Base-by-base conservation (phyloP, 2,797 vertebrate species). In the Ptychadena robeensis region DNA sequence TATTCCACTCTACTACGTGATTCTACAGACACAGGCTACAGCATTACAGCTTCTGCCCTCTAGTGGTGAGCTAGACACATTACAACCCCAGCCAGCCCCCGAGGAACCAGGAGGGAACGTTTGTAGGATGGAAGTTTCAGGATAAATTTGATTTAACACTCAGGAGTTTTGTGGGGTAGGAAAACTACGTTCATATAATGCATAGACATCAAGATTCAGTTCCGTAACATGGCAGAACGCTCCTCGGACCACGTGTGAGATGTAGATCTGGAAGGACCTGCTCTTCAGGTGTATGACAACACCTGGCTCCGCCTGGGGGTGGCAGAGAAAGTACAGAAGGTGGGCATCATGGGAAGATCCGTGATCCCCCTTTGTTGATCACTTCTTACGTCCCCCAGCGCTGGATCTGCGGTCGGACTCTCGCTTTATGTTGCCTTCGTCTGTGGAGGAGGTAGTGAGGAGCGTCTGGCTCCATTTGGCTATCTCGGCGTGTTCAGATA, bases 381-480 rank as follows among this genome's bases (percentile, higher is more conserved):
- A 97, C 91, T 97, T 97, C 91, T 95, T 94, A 90, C 96, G 95
- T 25, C 93, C 90, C 0, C 93, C 93, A 64, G 94, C 93, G 35
- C 97, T 96, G 4, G 95, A 94, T 86, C 96, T 95, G 81, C 95
- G 94, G 18, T 96, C 95, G 18, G 86, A 87, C 31, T 92, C 92
- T 11, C 89, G 85, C 44, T 89, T 91, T 27, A 90, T 87, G 72
- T 89, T 89, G 68, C 91, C 82, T 76, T 97, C 96, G 57, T 98
- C 96, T 0, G 96, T 97, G 87, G 96, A 97, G 87, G 96, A 98
- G 87, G 96, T 97, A 91, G 96, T 97, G 88, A 95, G 95, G 85
- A 95, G 94, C 68, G 94, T 94, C 82, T 96, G 96, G 70, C 94
- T 93, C 94, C 93, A 95, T 88, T 95, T 96, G 88, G 93, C 91